Evolutionary conservation across 2,797 vertebrate genomes (phyloP).

Genomic region (Vespertilio murinus): DNA sequence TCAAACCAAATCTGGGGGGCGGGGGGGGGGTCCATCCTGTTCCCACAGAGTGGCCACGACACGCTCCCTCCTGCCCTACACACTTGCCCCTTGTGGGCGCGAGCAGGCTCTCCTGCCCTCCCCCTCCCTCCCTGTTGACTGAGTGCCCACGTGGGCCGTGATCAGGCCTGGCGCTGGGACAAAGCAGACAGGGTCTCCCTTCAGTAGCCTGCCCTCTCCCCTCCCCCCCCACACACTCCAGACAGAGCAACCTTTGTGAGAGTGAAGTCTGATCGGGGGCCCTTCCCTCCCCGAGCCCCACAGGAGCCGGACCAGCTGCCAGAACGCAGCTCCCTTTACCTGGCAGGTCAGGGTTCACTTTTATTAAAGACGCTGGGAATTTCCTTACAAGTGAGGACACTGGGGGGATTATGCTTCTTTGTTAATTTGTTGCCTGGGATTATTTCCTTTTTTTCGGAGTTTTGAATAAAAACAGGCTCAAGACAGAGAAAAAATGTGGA

Average conservation of each 20-base stretch:
- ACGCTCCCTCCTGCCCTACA: background rate
- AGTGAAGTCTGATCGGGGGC: background rate
- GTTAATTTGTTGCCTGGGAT: background rate
- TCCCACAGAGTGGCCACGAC: background rate
- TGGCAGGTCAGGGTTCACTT: background rate
- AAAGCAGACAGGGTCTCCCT: conserved; percentile 25
- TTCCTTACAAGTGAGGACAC: background rate
- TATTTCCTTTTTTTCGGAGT: background rate
- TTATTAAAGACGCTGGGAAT: background rate
- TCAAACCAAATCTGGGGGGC: background rate
- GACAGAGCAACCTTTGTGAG: conserved; percentile 50
- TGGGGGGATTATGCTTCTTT: background rate
- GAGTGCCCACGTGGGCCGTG: background rate
- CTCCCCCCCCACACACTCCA: background rate
- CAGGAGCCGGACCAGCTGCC: background rate
- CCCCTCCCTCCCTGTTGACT: background rate
- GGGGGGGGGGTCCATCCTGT: background rate
- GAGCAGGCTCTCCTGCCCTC: background rate
- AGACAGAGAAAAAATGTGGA: background rate
- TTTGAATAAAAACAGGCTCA: background rate
- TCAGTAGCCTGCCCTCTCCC: background rate
- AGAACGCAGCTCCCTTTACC: background rate
- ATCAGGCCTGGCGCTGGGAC: background rate
- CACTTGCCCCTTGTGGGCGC: background rate
- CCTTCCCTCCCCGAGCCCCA: background rate